Evolutionary conservation across 2,797 vertebrate species (phyloP).

Genomic region (Onychomys torridus): DNA sequence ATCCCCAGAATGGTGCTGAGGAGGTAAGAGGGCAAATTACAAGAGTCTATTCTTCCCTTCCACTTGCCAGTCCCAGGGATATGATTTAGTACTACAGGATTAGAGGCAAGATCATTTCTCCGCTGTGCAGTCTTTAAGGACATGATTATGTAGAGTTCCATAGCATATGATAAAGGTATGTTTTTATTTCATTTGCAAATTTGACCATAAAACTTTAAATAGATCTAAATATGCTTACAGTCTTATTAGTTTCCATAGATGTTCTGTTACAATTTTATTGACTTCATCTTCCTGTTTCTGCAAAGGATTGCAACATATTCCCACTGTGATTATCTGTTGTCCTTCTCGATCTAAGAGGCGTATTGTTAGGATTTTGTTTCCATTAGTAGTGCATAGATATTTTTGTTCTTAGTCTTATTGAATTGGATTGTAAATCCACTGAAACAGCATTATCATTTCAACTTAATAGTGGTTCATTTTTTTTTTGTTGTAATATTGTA

Average conservation of each 20-base stretch:
- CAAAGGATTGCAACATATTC: not conserved
- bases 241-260: constrained; percentile 13
- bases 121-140: not conserved
- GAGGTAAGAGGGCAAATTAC: not conserved
- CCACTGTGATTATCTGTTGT: not conserved
- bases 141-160: not conserved
- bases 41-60: not conserved
- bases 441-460: constrained; percentile 21
- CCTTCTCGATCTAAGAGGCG: not conserved
- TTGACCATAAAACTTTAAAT: not conserved
- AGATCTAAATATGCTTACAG: not conserved
- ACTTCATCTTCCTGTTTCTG: not conserved
- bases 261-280: not conserved
- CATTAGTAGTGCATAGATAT: not conserved
- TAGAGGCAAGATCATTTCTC: not conserved
- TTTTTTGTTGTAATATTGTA: not conserved
- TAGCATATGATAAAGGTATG: not conserved
- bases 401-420: constrained; percentile 21
- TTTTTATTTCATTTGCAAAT: not conserved
- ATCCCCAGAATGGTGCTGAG: not conserved
- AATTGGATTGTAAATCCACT: not conserved
- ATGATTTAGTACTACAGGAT: too few relatives aligned
- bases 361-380: not conserved
- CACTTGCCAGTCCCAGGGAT: not conserved
- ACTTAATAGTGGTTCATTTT: not conserved